Evolutionary conservation across 2,113 vertebrate genomes (phyloP).

Genomic region (Mastomys natalensis): DNA sequence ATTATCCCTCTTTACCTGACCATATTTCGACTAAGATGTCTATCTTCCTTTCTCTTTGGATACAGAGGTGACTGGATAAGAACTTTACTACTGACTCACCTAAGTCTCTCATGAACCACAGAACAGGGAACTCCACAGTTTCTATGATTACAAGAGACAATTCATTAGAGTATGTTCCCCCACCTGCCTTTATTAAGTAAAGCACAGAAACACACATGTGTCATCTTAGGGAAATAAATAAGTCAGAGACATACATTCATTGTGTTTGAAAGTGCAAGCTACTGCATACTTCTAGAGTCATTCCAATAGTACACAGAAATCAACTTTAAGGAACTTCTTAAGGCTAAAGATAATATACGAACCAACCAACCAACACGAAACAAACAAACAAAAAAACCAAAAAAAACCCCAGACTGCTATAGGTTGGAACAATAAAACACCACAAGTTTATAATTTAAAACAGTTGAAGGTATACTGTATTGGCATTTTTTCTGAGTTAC

Average conservation of each 20-base stretch:
- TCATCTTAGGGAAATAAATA: neutral
- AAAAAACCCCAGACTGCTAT: neutral
- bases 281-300: conserved; percentile 20
- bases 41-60: neutral
- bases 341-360: neutral
- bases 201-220: neutral
- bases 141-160: neutral
- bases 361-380: no score
- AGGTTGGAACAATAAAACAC: conserved; percentile 35
- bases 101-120: neutral
- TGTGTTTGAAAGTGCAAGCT: neutral
- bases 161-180: neutral
- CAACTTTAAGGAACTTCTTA: neutral
- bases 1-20: neutral
- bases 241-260: neutral
- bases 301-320: neutral
- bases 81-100: neutral
- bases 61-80: neutral
- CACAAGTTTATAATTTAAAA: neutral
- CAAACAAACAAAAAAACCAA: no score
- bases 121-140: neutral
- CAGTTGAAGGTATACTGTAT: neutral
- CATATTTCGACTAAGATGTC: neutral
- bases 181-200: neutral
- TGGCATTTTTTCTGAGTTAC: neutral